Conservation (phyloP, 2,888 invertebrate genomes). For the Pristionchus mayeri region DNA sequence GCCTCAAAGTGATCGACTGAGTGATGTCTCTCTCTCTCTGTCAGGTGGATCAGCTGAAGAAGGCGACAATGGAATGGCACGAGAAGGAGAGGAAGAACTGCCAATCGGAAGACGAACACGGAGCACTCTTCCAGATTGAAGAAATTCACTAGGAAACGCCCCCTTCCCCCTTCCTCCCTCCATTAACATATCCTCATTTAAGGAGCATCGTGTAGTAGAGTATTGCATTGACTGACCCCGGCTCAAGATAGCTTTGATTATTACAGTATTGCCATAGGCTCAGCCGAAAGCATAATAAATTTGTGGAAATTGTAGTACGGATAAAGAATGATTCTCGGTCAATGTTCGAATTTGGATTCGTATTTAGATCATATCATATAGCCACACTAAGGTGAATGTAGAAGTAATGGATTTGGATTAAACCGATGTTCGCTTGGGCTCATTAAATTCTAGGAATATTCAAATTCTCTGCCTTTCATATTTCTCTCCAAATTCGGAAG, state of each 20-base stretch:
- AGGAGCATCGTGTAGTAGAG: background rate
- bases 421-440: too few species aligned
- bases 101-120: background rate
- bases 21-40: background rate
- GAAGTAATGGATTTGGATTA: too few species aligned
- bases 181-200: background rate
- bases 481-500: too few species aligned
- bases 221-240: background rate
- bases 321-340: conserved; percentile 10
- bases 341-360: background rate
- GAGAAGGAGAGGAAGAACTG: conserved; percentile 15
- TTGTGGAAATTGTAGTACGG: conserved; percentile 16
- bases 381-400: too few species aligned
- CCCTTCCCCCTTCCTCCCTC: conserved; percentile 6
- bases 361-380: background rate
- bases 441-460: too few species aligned
- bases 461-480: too few species aligned
- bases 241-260: conserved; percentile 32
- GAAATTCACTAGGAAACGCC: conserved; percentile 24
- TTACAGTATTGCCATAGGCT: conserved; percentile 20
- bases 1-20: background rate
- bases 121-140: background rate
- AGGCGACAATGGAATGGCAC: conserved; percentile 1
- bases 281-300: background rate
- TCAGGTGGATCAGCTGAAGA: conserved; percentile 27